Base-by-base conservation (phyloP, 35 echinoderm and acorn worm species). In the Lytechinus variegatus region DNA sequence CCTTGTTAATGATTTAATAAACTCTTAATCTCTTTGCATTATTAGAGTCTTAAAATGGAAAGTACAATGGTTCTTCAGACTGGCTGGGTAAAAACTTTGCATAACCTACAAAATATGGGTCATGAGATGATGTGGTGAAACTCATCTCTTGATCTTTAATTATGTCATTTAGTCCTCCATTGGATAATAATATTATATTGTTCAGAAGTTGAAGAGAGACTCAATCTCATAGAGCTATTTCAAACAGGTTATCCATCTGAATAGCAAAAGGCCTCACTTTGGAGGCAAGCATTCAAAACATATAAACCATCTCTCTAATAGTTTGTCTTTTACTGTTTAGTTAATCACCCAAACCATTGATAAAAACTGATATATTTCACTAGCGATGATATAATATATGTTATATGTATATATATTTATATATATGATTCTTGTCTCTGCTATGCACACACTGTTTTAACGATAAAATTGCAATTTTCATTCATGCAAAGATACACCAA, bases 361-460 rank as follows among this genome's bases (percentile, higher is more conserved):
- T 79, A 79, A 79, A 72, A 79, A 79, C 66, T 79, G 66, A 79
- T 79, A 79, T 79, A 79, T 90, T 54, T 90, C 88, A 54, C 88
- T 90, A 90, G 88, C 88, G 66, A 52, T 90, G 88, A 90, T 90
- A 90, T 90, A 90, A 90, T 90, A 90, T 21, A 90, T 90, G 16
- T 90, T 52, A 90, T 90, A 90, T 90, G 52, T 52, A 90, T 90
- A 90, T 90, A 90, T 90, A 90, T 90, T 90, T 54, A 90, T 90
- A 90, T 90, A 90, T 90, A 90, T 52, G 52, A 90, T 90, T 90
- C 88, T 33, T 90, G 88, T 90, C 88, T 90, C 88, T 90, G 52
- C 88, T 52, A 90, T 52, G 88, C 88, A 90, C 88, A 90, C 88
- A 90, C 88, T 90, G 66, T 79, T 79, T 90, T 90, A 52, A 90